Evolutionary conservation across 2,888 invertebrate genomes (phyloP).

Genomic region (Ectropis crepuscularia): DNA sequence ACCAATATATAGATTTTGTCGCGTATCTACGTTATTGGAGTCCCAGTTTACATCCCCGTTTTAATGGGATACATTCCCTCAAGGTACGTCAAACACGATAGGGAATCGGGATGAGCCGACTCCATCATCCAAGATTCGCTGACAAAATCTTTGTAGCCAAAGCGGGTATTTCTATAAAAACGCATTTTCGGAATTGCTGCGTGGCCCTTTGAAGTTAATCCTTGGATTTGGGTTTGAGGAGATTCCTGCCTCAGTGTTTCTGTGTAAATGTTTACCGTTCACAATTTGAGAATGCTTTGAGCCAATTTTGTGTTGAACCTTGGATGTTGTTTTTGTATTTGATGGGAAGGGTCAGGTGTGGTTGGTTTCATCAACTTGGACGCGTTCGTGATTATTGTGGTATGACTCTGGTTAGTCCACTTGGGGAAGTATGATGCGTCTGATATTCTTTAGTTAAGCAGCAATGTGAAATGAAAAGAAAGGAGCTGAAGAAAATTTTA

Average conservation of each 20-base stretch:
- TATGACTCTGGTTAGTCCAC: no score
- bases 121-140: slow-evolving; percentile 66
- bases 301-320: slow-evolving; percentile 50
- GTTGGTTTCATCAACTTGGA: slow-evolving; percentile 52
- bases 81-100: slow-evolving; percentile 57
- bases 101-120: slow-evolving; percentile 62
- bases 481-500: no score
- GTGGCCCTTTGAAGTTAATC: slow-evolving; percentile 79
- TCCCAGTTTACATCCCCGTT: neutral
- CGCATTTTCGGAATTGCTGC: slow-evolving; percentile 76
- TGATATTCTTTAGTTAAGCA: no score
- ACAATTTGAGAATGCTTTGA: slow-evolving; percentile 58
- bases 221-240: slow-evolving; percentile 66
- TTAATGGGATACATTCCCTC: slow-evolving; percentile 42
- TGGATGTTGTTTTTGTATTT: slow-evolving; percentile 27
- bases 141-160: slow-evolving; percentile 74
- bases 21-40: no score
- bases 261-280: slow-evolving; percentile 60
- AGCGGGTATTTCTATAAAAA: slow-evolving; percentile 79
- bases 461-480: no score
- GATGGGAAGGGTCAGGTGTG: slow-evolving; percentile 44
- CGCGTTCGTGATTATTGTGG: slow-evolving; percentile 39
- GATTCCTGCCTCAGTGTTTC: slow-evolving; percentile 55
- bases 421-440: no score
- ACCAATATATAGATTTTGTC: no score